phyloP scores from a whole-genome alignment of 2,888 invertebrate species.

The Euphydryas editha region DNA sequence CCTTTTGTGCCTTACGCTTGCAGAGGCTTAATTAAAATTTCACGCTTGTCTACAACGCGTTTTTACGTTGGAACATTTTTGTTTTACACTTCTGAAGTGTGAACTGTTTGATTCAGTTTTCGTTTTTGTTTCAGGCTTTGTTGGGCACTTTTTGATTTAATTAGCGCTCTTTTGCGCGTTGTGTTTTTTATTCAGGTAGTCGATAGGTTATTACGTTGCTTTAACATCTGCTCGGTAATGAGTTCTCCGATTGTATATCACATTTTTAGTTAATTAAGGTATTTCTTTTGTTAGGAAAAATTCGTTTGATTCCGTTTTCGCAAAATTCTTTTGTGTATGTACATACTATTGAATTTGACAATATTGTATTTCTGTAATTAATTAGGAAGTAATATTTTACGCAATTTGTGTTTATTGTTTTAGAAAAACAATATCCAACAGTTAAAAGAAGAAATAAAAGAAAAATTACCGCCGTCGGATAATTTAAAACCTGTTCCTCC shows the following conservation, averaged over 20 bases:
- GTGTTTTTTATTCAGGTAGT: conserved; percentile 30
- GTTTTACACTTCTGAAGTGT: conserved; percentile 80
- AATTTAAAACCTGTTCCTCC: conserved; percentile 72
- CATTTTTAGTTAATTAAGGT: conserved; percentile 19
- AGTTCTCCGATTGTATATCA: conserved; percentile 15
- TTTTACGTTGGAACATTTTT: conserved; percentile 53
- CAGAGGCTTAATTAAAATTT: conserved; percentile 81
- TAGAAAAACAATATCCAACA: conserved; percentile 85
- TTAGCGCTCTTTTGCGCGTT: conserved; percentile 50
- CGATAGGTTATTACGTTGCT: conserved; percentile 29
- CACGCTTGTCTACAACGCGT: conserved; percentile 61
- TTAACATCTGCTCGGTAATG: conserved; percentile 23
- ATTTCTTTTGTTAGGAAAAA: conserved; percentile 14
- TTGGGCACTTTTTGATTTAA: conserved; percentile 64
- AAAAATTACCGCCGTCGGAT: conserved; percentile 70
- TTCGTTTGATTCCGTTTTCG: conserved; percentile 8
- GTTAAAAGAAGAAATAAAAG: conserved; percentile 86
- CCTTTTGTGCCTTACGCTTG: conserved; percentile 62
- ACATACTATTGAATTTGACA: background rate
- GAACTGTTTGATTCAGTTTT: conserved; percentile 65
- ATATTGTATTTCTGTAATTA: background rate
- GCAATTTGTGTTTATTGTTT: conserved; percentile 33
- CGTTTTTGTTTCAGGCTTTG: conserved; percentile 54
- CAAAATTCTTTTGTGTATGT: conserved; percentile 6
- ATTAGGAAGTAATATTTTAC: background rate